Conservation (phyloP, 2,113 vertebrate genomes). For the Echinops telfairi region DNA sequence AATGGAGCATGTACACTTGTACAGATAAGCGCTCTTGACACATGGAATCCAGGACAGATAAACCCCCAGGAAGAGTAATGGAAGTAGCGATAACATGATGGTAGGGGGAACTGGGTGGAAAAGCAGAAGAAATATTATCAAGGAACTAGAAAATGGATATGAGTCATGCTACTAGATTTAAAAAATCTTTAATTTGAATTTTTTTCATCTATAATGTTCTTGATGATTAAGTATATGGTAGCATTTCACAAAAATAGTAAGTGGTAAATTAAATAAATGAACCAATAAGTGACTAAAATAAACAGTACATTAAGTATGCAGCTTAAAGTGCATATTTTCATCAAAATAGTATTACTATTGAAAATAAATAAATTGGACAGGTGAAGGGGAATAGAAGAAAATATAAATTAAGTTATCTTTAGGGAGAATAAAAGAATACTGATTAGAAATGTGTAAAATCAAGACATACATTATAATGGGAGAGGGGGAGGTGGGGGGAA, state of each 20-base stretch:
- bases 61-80: too few species aligned
- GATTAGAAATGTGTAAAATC: constrained; percentile 12
- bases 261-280: neutral
- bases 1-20: too few species aligned
- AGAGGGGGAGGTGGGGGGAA: too few species aligned
- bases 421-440: neutral
- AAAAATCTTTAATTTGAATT: neutral
- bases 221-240: neutral
- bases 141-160: neutral
- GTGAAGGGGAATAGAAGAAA: neutral
- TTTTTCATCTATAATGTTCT: neutral
- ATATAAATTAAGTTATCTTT: neutral
- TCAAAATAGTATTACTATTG: neutral
- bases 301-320: neutral
- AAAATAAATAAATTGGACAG: neutral
- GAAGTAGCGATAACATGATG: too few species aligned
- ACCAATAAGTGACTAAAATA: neutral
- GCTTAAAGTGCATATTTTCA: neutral
- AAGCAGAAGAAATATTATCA: neutral
- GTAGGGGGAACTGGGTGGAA: too few species aligned
- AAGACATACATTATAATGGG: constrained; percentile 7
- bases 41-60: too few species aligned
- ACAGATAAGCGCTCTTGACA: too few species aligned
- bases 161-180: neutral
- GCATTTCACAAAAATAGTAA: neutral